Evolutionary conservation across 2,113 vertebrate species (phyloP), one percentile per base, ranked within the genome.

Genomic region (Pithys albifrons): DNA sequence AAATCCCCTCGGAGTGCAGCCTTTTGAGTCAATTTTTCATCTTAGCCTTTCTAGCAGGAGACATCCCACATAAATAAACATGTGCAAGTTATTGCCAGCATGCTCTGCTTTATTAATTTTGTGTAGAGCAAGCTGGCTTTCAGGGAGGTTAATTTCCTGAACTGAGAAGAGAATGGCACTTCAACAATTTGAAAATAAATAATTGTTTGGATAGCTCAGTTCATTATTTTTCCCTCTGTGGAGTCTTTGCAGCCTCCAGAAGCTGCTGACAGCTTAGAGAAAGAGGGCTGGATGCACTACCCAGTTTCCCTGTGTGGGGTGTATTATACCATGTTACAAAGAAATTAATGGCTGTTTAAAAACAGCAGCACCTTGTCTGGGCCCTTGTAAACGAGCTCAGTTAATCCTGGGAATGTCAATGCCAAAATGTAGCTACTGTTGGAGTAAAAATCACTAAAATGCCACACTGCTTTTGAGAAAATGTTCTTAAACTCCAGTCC

Each of bases 41-140:
- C 93, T 93, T 91, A 95, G 95, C 92, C 91, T 92, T 96, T 94
- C 96, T 91, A 91, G 94, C 89, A 66, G 82, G 87, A 96, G 96
- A 97, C 92, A 91, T 89, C 89, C 49, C 93, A 92, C 93, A 97
- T 94, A 97, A 97, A 97, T 92, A 97, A 97, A 97, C 96, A 97
- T 94, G 91, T 96, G 94, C 93, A 91, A 94, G 95, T 96, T 94
- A 96, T 89, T 95, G 94, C 93, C 95, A 93, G 92, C 91, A 94
- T 89, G 93, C 91, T 95, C 96, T 92, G 92, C 96, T 97, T 97
- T 97, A 97, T 97, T 97, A 97, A 97, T 97, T 97, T 97, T 94
- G 95, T 97, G 95, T 96, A 97, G 93, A 95, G 96, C 96, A 97
- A 95, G 94, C 91, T 96, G 96, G 79, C 96, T 97, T 94, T 97